Evolutionary conservation across 35 echinoderm and acorn worm genomes (phyloP), one percentile per base, ranked within the genome.

Genomic region (Ophiothrix spiculata): DNA sequence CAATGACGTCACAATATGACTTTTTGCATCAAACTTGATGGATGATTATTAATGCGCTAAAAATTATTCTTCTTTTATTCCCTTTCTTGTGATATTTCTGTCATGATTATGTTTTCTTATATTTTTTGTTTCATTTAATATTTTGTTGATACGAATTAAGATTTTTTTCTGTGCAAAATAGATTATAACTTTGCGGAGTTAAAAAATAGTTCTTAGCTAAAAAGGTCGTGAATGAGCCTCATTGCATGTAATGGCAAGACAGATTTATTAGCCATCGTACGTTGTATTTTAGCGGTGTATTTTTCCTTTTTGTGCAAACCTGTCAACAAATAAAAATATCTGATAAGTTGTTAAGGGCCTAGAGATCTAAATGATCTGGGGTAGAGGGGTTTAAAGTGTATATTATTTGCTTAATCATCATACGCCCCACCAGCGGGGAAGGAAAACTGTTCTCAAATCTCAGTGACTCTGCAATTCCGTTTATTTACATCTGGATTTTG

Each of bases 381-480:
- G 42, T 56, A 39, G 40, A 25, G 64, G 69, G 31, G 69, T 31
- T 41, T 40, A 38, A 28, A 2, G 25, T 75, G 8, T 38, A 38
- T 3, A n/a, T 17, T 39, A n/a, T 4, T 76, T 40, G 38, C 39
- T n/a, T 23, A 33, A 38, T 33, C 38, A 78, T 35, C 14, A 1
- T 46, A 15, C 42, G 75, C 73, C 38, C 32, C 4, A 34, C 38
- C 37, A 39, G 36, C 85, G 34, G 31, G 36, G 73, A 28, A 31
- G 11, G 32, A 21, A 77, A 32, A 19, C 29, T 54, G 39, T 19
- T 79, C 41, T 40, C 33, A 31, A 76, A n/a, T n/a, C n/a, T 46
- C 46, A 34, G 37, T 39, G 54, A 79, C 75, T 87, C 34, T 41
- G 75, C 77, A 46, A 64, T 79, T 13, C 34, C 38, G 32, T 38